Percentiles rank a stretch among this genome's conserved stretches.
Conservation (phyloP, 2,113 vertebrate species). For the Emydura subglobosa region DNA sequence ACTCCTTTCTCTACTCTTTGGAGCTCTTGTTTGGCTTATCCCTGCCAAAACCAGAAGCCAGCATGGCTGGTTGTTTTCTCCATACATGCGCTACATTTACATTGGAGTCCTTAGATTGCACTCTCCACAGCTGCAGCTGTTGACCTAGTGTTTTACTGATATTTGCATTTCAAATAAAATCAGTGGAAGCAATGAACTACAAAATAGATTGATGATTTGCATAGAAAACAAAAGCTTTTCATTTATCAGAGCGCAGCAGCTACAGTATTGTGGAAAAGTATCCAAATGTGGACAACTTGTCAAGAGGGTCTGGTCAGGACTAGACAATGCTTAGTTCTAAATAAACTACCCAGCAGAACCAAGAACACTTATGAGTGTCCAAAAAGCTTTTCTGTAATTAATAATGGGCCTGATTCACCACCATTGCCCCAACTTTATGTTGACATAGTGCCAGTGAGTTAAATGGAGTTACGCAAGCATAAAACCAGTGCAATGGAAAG, state of each 20-base stretch:
- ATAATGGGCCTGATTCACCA: background rate
- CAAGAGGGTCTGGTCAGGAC: background rate
- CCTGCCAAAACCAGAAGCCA: background rate
- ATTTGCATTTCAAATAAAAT: constrained; percentile 74
- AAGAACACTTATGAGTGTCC: background rate
- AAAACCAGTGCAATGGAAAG: background rate
- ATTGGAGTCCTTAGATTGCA: background rate
- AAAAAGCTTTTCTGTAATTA: background rate
- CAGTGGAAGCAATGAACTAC: constrained; percentile 58
- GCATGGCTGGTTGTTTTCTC: background rate
- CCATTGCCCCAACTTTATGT: background rate
- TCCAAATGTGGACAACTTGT: background rate
- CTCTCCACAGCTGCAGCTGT: constrained; percentile 58
- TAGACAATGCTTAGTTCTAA: background rate
- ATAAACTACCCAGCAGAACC: background rate
- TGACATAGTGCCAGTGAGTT: background rate
- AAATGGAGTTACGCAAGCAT: background rate
- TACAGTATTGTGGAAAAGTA: constrained; percentile 7
- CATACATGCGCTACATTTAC: background rate
- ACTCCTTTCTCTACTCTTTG: background rate
- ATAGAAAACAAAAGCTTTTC: constrained; percentile 51
- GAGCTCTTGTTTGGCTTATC: background rate
- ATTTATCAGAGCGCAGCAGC: constrained; percentile 18
- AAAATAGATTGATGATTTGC: constrained; percentile 55
- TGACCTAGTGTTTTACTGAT: constrained; percentile 17